Conservation (phyloP, 2,797 vertebrate species). For the Cuniculus paca region DNA sequence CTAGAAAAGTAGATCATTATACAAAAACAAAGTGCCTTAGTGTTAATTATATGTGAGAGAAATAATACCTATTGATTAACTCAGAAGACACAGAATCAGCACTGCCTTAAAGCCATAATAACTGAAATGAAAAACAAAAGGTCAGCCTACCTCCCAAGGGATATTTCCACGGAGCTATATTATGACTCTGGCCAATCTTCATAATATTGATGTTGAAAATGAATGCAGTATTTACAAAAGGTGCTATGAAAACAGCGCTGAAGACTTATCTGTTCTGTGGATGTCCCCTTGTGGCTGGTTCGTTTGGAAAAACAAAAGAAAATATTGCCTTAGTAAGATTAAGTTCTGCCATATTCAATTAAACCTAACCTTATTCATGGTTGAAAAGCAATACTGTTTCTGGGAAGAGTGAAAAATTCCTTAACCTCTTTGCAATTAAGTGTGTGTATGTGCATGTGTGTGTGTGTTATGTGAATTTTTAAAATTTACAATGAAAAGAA, state of each 20-base stretch:
- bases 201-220: slow-evolving; percentile 25
- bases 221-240: background rate
- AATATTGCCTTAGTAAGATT: background rate
- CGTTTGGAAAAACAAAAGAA: slow-evolving; percentile 24
- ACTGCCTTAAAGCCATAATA: slow-evolving; percentile 60
- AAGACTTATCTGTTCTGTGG: background rate
- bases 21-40: background rate
- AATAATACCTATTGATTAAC: slow-evolving; percentile 63
- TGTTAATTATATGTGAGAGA: slow-evolving; percentile 66
- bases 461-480: background rate
- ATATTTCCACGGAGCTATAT: background rate
- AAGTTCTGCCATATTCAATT: background rate
- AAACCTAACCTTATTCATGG: background rate
- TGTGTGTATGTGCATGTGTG: background rate
- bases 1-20: slow-evolving; percentile 28
- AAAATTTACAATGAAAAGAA: background rate
- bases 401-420: background rate
- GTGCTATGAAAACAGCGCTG: background rate
- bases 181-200: background rate
- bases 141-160: slow-evolving; percentile 64
- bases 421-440: background rate
- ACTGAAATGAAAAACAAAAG: slow-evolving; percentile 66
- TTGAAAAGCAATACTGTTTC: background rate
- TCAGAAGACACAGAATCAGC: background rate
- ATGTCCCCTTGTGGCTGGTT: background rate